Conservation (phyloP, 2,113 vertebrate species). For the Pseudopipra pipra region DNA sequence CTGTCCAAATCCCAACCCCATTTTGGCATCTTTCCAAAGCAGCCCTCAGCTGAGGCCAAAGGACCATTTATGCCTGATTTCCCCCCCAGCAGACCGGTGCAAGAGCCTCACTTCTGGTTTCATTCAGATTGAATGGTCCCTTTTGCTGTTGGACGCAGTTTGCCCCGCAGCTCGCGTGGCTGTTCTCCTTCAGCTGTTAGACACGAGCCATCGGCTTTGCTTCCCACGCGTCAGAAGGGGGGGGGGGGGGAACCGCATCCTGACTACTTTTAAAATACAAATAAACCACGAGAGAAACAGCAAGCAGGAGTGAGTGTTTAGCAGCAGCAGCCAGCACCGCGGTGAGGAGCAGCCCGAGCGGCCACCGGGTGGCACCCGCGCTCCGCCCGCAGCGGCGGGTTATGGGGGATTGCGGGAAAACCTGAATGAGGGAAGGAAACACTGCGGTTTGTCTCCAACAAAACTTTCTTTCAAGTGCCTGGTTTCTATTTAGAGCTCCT, state of each 20-base stretch:
- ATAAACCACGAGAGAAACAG: not conserved
- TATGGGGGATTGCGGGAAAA: not conserved
- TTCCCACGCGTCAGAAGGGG: fast-evolving
- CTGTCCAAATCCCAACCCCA: not conserved
- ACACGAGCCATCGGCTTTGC: not conserved
- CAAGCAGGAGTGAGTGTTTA: fast-evolving
- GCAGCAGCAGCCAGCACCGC: fast-evolving
- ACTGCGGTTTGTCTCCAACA: fast-evolving
- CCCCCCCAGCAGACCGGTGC: not conserved
- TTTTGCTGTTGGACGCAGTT: not conserved
- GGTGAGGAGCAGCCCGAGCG: fast-evolving
- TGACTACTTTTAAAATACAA: not conserved
- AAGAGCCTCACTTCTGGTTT: not conserved
- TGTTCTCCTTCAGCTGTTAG: fast-evolving
- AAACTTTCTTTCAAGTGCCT: fast-evolving
- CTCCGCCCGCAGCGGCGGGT: not conserved
- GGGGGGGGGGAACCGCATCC: fast-evolving
- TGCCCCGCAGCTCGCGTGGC: not conserved
- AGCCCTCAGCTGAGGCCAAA: not conserved
- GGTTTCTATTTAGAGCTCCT: too few relatives aligned
- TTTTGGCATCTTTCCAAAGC: not conserved
- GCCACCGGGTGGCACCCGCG: not conserved
- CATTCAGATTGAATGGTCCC: not conserved
- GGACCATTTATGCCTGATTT: not conserved
- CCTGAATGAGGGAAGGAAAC: not conserved